Base-by-base conservation (phyloP, 2,888 invertebrate genomes). In the Sialis fuliginosa region DNA sequence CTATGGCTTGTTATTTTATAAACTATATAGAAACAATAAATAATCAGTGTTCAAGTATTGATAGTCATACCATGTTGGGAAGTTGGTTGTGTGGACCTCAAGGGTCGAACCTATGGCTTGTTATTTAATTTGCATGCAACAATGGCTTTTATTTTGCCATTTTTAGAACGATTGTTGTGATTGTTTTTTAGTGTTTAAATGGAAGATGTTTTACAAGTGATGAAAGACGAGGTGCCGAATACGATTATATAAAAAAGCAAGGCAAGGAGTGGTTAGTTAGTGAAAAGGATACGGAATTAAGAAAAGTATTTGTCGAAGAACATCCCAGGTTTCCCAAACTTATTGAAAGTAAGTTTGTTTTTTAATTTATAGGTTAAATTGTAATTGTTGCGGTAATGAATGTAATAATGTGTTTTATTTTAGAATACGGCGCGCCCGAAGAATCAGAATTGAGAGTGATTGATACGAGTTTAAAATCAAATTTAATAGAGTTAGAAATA, bases 211-310 rank as follows among this genome's bases (percentile, higher is more conserved):
- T 92, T 52, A 70, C 70, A 0, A 59, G 69, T 1, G 78, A 79
- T 48, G 79, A 87, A 49, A 75, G 90, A 46, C 75, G 82, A 52
- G 91, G 90, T 2, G 87, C 92, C 0, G 92, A 93, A 58, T 84
- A 89, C 50, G 93, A 93, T 67, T 91, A 93, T 57, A 66, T 93
- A 63, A 92, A 91, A 63, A 74, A 79, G 22, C 81, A 81, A 62
- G 87, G 85, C 0, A 64, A 73, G 0, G 78, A 81, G 50, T 90
- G 86, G 84, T 64, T 80, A 45, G 65, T 68, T 51, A 70, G 72
- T 0, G 72, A 73, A 53, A 65, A 62, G 9, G 69, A 68, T 50
- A 62, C 64, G 1, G 65, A 67, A 45, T 60, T 63, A 39, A 70
- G 67, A 48, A 54, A 56, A 1, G 66, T 68, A 35, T 89, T 91